These are phyloP conservation scores for Oryzias celebensis DNA, from an alignment of 2,113 vertebrate species.

Conservation along the genomic window DNA sequence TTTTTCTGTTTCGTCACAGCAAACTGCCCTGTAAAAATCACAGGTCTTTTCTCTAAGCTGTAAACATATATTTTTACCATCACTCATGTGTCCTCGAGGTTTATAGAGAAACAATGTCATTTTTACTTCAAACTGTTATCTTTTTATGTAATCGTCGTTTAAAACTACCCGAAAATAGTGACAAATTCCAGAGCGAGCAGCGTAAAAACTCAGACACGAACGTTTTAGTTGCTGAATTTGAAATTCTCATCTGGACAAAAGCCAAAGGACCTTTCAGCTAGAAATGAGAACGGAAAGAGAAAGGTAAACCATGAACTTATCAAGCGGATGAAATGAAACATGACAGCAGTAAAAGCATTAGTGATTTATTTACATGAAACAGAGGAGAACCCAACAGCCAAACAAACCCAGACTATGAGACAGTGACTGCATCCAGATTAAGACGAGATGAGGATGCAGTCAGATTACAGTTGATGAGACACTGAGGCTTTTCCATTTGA, in stretches of 20 bases:
- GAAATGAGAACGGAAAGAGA: background rate
- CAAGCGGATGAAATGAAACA: background rate
- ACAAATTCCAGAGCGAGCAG: background rate
- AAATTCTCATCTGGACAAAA: background rate
- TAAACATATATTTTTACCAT: too few relatives aligned
- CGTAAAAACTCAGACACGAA: background rate
- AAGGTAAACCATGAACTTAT: background rate
- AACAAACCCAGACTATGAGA: background rate
- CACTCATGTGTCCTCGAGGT: too few relatives aligned
- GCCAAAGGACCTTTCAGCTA: background rate
- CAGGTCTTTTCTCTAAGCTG: too few relatives aligned
- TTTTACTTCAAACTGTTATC: background rate
- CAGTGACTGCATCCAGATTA: constrained; percentile 9
- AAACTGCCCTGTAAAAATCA: too few relatives aligned
- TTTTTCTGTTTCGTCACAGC: too few relatives aligned
- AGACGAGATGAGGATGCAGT: constrained; percentile 39
- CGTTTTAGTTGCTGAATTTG: background rate
- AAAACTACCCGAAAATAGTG: background rate
- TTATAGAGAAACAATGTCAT: background rate
- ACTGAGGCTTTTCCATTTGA: constrained; percentile 11
- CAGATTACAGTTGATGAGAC: constrained; percentile 47
- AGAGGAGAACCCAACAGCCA: constrained; percentile 20
- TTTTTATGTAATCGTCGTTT: background rate
- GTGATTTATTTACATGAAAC: constrained; percentile 20
- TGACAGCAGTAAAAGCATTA: constrained; percentile 2